Conservation (phyloP, 1,140 invertebrate species). For the Procambarus clarkii region DNA sequence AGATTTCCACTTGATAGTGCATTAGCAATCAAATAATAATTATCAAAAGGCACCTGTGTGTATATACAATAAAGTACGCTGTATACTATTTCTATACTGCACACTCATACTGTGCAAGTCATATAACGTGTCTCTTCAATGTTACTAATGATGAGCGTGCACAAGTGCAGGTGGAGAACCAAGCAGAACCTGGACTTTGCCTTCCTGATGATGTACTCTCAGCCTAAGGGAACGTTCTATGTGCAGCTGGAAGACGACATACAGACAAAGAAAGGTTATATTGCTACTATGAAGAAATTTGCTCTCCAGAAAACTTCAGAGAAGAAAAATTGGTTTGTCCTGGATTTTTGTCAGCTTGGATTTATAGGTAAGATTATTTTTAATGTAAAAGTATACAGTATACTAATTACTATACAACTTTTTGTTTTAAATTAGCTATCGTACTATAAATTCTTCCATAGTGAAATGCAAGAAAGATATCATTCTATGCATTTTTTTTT, state of each 20-base stretch:
- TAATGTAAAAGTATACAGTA: neutral
- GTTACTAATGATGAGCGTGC: no score
- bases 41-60: no score
- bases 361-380: constrained; percentile 85
- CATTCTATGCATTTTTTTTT: no score
- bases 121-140: no score
- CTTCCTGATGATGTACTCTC: constrained; percentile 96
- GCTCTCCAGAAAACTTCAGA: constrained; percentile 86
- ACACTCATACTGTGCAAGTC: no score
- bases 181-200: constrained; percentile 98
- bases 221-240: constrained; percentile 80
- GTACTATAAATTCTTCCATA: no score
- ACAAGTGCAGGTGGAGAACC: constrained; percentile 85
- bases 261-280: constrained; percentile 84
- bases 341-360: constrained; percentile 95
- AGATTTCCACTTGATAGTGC: no score
- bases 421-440: no score
- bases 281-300: constrained; percentile 88
- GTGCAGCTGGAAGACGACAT: constrained; percentile 96
- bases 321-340: constrained; percentile 91
- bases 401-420: neutral
- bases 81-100: no score
- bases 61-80: no score
- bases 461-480: no score
- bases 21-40: no score